Conservation (phyloP, 2,888 invertebrate genomes). For the Hipparchia semele region DNA sequence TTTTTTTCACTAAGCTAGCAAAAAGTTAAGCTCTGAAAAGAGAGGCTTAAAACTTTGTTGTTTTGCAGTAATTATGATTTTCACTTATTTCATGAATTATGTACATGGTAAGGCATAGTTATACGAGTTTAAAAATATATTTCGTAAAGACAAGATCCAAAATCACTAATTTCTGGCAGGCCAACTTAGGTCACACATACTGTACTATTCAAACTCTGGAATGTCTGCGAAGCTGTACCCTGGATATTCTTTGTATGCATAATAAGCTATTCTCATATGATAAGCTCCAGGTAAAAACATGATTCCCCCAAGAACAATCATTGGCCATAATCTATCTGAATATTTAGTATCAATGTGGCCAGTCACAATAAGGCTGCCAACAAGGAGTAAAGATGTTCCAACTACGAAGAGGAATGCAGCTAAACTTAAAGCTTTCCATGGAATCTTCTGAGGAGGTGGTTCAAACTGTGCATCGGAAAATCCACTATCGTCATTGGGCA, state of each 20-base stretch:
- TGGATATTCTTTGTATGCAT: constrained; percentile 91
- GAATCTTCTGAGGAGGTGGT: constrained; percentile 87
- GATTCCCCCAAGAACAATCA: constrained; percentile 92
- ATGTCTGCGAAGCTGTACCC: constrained; percentile 95
- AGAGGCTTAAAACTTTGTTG: no score
- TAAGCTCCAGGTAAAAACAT: constrained; percentile 97
- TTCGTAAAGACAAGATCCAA: no score
- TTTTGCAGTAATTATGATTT: no score
- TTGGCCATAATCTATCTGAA: constrained; percentile 94
- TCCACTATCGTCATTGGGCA: constrained; percentile 84
- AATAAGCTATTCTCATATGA: constrained; percentile 93
- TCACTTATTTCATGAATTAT: no score
- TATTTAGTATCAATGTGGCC: constrained; percentile 93
- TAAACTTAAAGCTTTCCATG: constrained; percentile 92
- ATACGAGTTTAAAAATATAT: no score
- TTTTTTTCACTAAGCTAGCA: no score
- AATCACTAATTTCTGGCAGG: neutral
- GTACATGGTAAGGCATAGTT: no score
- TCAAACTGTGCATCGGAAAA: constrained; percentile 88
- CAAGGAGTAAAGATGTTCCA: constrained; percentile 89
- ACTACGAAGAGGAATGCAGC: constrained; percentile 89
- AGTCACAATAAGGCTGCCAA: constrained; percentile 90
- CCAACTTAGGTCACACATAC: neutral
- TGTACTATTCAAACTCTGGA: constrained; percentile 88
- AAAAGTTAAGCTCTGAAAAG: no score